A percentile compares a stretch with the other conserved stretches of the same genome.
These are phyloP conservation scores for Actinopyga echinites DNA, from an alignment of 53 echinoderm and acorn worm species.

Conservation along the genomic window DNA sequence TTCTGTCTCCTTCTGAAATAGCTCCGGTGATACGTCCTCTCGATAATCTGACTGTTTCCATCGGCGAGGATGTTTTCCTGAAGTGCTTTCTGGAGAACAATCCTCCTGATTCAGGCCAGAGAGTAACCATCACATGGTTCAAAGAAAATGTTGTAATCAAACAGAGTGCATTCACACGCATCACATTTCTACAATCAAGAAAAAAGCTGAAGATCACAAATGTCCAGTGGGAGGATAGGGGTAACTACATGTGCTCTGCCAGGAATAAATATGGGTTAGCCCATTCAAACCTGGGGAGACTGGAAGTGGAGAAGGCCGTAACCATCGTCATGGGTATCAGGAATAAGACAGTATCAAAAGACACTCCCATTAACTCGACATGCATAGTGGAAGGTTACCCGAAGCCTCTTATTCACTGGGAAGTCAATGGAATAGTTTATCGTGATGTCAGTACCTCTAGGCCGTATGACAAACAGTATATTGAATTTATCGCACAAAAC, in stretches of 20 bases:
- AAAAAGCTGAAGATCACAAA: constrained; percentile 52
- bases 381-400: constrained; percentile 26
- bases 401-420: constrained; percentile 4
- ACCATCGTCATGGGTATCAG: neutral
- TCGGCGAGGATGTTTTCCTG: constrained; percentile 50
- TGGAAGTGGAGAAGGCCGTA: constrained; percentile 68
- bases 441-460: neutral
- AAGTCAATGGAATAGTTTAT: constrained; percentile 3
- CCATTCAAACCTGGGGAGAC: constrained; percentile 42
- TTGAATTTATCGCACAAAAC: neutral
- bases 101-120: constrained; percentile 25
- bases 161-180: neutral
- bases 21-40: constrained; percentile 47
- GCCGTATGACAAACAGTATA: neutral
- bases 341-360: neutral
- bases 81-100: constrained; percentile 35
- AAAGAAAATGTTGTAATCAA: constrained; percentile 42
- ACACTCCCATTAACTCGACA: constrained; percentile 3
- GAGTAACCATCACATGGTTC: constrained; percentile 59
- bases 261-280: constrained; percentile 31
- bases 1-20: neutral
- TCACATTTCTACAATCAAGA: constrained; percentile 33
- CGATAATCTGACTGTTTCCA: constrained; percentile 50
- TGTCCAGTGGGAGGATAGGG: constrained; percentile 67
- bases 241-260: constrained; percentile 70